Evolutionary conservation across 2,888 invertebrate genomes (phyloP).

Genomic region (Calameuta filiformis): DNA sequence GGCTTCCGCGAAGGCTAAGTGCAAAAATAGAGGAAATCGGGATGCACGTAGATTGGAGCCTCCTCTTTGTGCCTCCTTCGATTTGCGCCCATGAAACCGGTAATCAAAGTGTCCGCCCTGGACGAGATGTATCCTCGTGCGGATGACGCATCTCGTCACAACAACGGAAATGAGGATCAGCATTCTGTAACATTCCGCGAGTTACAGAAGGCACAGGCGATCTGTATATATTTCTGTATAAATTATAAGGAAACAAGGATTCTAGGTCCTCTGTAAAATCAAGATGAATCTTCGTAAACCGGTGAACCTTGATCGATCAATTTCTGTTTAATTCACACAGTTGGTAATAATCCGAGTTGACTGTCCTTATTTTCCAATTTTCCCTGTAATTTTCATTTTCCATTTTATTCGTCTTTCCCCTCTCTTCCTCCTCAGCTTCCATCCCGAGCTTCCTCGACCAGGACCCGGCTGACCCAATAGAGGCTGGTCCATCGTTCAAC

Average conservation of each 20-base stretch:
- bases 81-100: conserved; percentile 58
- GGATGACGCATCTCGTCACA: conserved; percentile 34
- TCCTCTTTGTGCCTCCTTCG: conserved; percentile 29
- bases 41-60: not conserved
- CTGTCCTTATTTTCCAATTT: too few species aligned
- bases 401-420: conserved; percentile 26
- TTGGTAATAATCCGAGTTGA: too few species aligned
- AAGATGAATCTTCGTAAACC: not conserved
- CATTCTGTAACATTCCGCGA: not conserved
- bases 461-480: conserved; percentile 21
- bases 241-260: not conserved
- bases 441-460: conserved; percentile 24
- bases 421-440: conserved; percentile 12
- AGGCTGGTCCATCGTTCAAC: conserved; percentile 8
- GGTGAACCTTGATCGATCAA: not conserved
- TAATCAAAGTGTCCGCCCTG: conserved; percentile 61
- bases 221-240: not conserved
- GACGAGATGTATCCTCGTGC: conserved; percentile 57
- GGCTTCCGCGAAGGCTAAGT: conserved; percentile 5
- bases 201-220: not conserved
- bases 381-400: not conserved
- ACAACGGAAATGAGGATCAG: conserved; percentile 1
- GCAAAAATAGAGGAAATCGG: not conserved
- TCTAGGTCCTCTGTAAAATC: not conserved
- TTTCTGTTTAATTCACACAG: not conserved